These are phyloP conservation scores for Stomorhina lunata DNA, from an alignment of 2,888 invertebrate genomes.

Conservation along the genomic window DNA sequence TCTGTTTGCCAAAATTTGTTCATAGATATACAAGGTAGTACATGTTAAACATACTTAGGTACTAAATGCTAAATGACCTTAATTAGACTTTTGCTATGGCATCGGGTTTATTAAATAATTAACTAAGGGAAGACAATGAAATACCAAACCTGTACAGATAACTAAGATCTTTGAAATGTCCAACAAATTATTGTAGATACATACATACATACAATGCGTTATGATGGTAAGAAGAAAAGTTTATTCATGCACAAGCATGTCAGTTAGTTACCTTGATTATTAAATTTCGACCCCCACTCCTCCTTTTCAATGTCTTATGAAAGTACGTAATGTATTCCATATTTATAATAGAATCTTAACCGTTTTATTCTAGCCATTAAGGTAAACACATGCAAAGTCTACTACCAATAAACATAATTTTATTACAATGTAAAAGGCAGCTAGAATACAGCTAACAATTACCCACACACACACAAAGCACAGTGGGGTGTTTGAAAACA, in stretches of 20 bases:
- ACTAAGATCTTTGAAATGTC: too few species aligned
- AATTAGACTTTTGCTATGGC: background rate
- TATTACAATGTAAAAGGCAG: constrained; percentile 27
- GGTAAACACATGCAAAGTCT: constrained; percentile 50
- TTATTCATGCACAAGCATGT: background rate
- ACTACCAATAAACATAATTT: constrained; percentile 63
- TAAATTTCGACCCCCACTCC: background rate
- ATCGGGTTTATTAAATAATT: background rate
- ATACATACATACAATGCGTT: background rate
- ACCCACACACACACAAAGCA: background rate
- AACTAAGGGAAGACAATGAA: background rate
- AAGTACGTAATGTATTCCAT: constrained; percentile 17
- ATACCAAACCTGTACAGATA: background rate
- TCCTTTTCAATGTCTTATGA: background rate
- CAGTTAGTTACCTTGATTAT: background rate
- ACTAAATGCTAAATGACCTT: background rate
- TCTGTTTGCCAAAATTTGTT: background rate
- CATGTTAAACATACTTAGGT: too few species aligned
- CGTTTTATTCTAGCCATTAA: constrained; percentile 54
- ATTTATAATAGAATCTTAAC: constrained; percentile 56
- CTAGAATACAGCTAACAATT: background rate
- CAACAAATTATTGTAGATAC: too few species aligned
- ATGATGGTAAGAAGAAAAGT: background rate
- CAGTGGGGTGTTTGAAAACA: too few species aligned
- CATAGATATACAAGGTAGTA: background rate